Evolutionary conservation across 2,113 vertebrate genomes (phyloP).

Genomic region (Brienomyrus longianalis): DNA sequence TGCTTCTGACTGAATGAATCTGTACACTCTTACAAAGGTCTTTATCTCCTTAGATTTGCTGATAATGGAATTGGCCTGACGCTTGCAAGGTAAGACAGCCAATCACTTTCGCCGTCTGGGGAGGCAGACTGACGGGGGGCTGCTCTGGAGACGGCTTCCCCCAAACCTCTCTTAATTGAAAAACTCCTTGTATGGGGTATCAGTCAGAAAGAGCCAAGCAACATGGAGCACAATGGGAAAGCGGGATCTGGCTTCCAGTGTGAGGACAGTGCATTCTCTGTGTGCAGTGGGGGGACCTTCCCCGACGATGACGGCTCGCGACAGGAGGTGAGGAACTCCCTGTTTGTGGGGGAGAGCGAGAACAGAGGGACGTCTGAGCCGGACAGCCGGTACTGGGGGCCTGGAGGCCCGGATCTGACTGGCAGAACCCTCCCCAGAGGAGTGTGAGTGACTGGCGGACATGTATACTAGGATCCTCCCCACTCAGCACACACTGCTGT

Average conservation of each 20-base stretch:
- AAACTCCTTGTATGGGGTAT: conserved; percentile 45
- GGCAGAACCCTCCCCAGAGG: conserved; percentile 80
- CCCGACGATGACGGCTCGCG: conserved; percentile 89
- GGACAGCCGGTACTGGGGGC: conserved; percentile 79
- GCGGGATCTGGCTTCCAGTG: background rate
- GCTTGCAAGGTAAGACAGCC: conserved; percentile 75
- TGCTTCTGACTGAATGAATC: background rate
- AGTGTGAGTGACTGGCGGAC: conserved; percentile 66
- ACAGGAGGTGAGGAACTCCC: conserved; percentile 89
- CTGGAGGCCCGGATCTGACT: conserved; percentile 71
- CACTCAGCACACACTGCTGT: background rate
- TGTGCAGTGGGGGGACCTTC: conserved; percentile 84
- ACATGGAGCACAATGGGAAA: conserved; percentile 30
- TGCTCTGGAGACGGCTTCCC: conserved; percentile 28
- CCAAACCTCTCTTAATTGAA: conserved; percentile 45
- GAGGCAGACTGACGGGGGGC: conserved; percentile 23
- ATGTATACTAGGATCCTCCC: background rate
- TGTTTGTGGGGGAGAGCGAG: conserved; percentile 91
- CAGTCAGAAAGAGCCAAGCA: conserved; percentile 26
- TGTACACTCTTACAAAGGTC: conserved; percentile 10
- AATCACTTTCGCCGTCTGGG: conserved; percentile 20
- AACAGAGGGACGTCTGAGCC: conserved; percentile 72
- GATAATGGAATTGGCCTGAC: conserved; percentile 95
- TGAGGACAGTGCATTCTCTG: background rate
- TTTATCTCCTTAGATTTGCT: conserved; percentile 73